Evolutionary conservation across 2,113 vertebrate genomes (phyloP), one percentile per base, ranked within the genome.

Genomic region (Oryzias woworae): DNA sequence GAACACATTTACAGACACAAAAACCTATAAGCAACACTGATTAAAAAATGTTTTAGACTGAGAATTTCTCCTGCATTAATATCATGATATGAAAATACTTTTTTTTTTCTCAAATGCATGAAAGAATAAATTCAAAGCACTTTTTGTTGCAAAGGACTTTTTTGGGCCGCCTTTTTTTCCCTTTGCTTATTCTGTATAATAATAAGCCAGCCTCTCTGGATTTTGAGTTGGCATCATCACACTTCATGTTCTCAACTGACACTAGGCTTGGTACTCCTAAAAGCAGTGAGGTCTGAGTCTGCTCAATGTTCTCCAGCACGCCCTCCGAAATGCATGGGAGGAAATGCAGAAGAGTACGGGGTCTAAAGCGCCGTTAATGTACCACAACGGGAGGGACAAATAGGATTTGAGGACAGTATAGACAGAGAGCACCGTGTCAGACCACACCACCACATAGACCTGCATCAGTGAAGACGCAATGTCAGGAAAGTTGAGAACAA

Each of bases 331-430:
- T 4, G 84, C 90, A 59, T 82, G 80, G 1, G 92, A 93, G 31
- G 92, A 93, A 62, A 93, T 89, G 45, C 91, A 93, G 73, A 93
- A 93, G 23, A 93, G 78, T 6, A 93, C 81, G 0, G 92, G 91
- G 73, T 93, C 92, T 70, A 93, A 75, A 48, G 91, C 90, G 1
- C 90, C 85, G 6, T 88, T 93, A 53, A 92, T 86, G 45, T 93
- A 93, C 92, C 92, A 93, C 52, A 93, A 86, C 2, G 90, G 92
- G 42, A 93, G 82, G 0, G 92, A 91, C 53, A 93, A 64, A 76
- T 93, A 91, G 0, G 81, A 85, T 78, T 93, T 93, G 45, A 93
- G 75, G 47, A 90, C 66, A 1, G 89, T 93, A 72, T 93, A 92
- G 42, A 89, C 72, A 1, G 64, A 81, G 43, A 77, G 80, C 56